These are phyloP conservation scores for Gisinianus flammeolus DNA, from an alignment of 2,888 invertebrate species.

Conservation along the genomic window DNA sequence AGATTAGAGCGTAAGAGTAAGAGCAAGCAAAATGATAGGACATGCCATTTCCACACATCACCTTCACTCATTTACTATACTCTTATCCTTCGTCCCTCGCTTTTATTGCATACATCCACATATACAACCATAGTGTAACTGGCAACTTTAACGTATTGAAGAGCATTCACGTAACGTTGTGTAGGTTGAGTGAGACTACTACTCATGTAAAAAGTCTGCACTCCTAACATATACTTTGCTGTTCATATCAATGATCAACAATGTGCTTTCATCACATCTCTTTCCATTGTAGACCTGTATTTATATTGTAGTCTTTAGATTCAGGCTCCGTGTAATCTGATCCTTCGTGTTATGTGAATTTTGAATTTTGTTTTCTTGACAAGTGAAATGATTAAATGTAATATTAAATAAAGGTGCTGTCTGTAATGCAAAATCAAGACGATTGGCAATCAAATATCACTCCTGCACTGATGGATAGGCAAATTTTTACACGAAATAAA, in stretches of 20 bases:
- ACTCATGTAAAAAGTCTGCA: too few relatives aligned
- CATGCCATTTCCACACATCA: background rate
- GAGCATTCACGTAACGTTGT: too few relatives aligned
- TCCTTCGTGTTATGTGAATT: background rate
- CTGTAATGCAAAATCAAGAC: background rate
- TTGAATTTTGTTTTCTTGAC: background rate
- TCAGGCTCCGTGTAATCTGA: background rate
- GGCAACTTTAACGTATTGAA: background rate
- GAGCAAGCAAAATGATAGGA: too few relatives aligned
- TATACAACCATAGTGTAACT: background rate
- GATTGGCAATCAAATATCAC: background rate
- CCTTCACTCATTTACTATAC: background rate
- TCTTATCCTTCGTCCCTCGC: background rate
- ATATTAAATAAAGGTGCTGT: background rate
- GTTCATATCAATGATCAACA: too few relatives aligned
- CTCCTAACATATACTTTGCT: too few relatives aligned
- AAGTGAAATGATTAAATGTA: background rate
- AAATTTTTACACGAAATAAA: too few relatives aligned
- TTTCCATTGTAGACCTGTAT: background rate
- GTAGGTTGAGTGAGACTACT: too few relatives aligned
- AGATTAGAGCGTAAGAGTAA: too few relatives aligned
- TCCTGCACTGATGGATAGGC: too few relatives aligned
- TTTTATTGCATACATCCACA: background rate
- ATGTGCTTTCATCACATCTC: too few relatives aligned
- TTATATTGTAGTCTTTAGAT: background rate